Conservation (phyloP, 2,888 invertebrate species). For the Margaritifera margaritifera region DNA sequence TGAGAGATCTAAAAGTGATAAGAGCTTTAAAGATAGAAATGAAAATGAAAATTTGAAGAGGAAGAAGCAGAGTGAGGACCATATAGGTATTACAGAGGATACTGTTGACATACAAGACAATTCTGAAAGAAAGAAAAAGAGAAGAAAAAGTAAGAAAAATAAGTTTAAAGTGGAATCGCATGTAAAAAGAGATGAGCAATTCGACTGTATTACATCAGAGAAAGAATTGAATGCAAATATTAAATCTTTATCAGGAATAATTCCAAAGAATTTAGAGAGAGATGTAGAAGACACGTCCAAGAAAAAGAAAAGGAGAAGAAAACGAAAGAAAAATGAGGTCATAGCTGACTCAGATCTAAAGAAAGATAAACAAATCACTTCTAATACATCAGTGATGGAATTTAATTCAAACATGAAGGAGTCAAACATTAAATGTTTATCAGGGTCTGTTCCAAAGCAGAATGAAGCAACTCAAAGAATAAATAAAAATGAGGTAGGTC, state of each 20-base stretch:
- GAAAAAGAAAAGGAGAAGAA: slow-evolving; percentile 8
- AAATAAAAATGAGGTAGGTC: no score
- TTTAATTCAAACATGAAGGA: no score
- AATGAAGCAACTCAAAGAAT: no score
- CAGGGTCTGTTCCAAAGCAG: neutral
- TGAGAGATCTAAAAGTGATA: neutral
- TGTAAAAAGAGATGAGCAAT: slow-evolving; percentile 1
- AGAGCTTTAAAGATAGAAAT: slow-evolving; percentile 2
- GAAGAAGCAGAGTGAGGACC: neutral
- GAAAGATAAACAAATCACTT: no score
- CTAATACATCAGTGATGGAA: no score
- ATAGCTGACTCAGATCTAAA: no score
- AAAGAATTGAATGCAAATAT: no score
- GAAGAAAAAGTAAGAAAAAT: slow-evolving; percentile 30
- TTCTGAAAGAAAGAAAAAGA: slow-evolving; percentile 10
- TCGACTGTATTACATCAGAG: no score
- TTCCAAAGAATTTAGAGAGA: neutral
- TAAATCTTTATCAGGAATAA: no score
- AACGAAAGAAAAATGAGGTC: neutral
- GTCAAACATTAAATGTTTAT: no score
- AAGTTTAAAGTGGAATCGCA: slow-evolving; percentile 31
- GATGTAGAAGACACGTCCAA: neutral
- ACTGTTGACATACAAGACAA: neutral
- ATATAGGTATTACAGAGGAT: neutral
- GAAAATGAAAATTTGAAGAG: neutral